phyloP scores from a whole-genome alignment of 2,113 vertebrate species.

The Heterotilapia buettikoferi region DNA sequence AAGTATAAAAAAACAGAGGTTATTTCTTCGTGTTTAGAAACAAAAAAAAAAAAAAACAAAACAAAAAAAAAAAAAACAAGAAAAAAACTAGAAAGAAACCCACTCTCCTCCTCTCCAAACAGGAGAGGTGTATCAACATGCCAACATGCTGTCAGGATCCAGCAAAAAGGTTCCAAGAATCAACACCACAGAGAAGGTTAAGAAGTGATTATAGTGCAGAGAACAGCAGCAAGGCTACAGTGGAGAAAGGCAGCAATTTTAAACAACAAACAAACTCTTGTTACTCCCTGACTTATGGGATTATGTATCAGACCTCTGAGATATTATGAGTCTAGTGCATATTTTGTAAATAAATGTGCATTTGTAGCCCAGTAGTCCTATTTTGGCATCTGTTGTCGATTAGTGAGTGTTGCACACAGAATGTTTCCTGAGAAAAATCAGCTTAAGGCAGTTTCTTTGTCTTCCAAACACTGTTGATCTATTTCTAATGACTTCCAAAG shows the following conservation, averaged over 20 bases:
- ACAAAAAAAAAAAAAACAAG: background rate
- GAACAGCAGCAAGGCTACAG: background rate
- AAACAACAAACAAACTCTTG: background rate
- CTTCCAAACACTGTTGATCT: background rate
- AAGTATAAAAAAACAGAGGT: too few species aligned
- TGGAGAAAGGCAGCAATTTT: background rate
- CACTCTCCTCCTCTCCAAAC: background rate
- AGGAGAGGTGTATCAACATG: background rate
- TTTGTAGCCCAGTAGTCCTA: accelerated
- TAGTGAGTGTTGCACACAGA: background rate
- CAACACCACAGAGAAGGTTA: background rate
- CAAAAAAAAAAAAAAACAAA: background rate
- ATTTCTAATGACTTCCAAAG: background rate
- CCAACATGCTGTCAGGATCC: background rate
- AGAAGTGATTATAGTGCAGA: background rate
- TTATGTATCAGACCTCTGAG: accelerated
- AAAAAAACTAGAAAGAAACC: accelerated
- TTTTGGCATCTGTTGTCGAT: background rate
- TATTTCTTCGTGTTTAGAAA: too few species aligned
- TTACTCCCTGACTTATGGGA: background rate
- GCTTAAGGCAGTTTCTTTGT: background rate
- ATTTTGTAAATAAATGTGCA: background rate
- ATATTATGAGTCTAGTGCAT: background rate
- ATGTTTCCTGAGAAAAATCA: background rate
- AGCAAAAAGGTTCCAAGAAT: background rate